Evolutionary conservation across 2,797 vertebrate species (phyloP), one percentile per base, ranked within the genome.

Genomic region (Fistularia commersonii): DNA sequence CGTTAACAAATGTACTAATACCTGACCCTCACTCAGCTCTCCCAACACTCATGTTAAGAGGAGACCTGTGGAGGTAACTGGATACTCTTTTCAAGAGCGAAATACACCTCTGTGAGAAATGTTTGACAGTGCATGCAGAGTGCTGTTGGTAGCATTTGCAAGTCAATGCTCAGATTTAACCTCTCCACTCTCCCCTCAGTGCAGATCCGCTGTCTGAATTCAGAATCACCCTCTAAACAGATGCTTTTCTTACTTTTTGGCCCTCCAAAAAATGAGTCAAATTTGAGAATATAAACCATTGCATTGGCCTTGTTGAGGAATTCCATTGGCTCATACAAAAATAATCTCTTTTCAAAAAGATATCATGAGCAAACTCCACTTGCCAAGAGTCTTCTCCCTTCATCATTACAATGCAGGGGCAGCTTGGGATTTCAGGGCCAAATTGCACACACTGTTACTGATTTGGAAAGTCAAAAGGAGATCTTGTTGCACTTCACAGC

Each of bases 151-250:
- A 61, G 74, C 58, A 83, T 84, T 84, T 84, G 81, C 79, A 83
- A 84, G 77, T 82, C 78, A 84, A 73, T 81, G 63, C 68, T 79
- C 49, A 69, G 67, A 77, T 75, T 73, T 72, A 80, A 80, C 76
- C 76, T 79, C 76, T 67, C 79, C 68, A 48, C 64, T 79, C 64
- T 63, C 59, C 46, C 56, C 51, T 74, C 73, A 50, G 58, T 32
- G 66, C 31, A 38, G 45, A 62, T 69, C 40, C 1, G 12, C 79
- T 33, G 57, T 46, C 67, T 57, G 69, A 74, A 80, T 82, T 70
- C 52, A 60, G 69, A 81, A 77, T 74, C 66, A 57, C 8, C 68
- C 56, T n/a, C 51, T 55, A 54, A 57, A 74, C 58, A 58, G 48
- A 72, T 54, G 38, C 48, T 61, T 62, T 45, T 43, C 23, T 58